Evolutionary conservation across 2,888 invertebrate species (phyloP).

Genomic region (Tromatobia lineatoria): DNA sequence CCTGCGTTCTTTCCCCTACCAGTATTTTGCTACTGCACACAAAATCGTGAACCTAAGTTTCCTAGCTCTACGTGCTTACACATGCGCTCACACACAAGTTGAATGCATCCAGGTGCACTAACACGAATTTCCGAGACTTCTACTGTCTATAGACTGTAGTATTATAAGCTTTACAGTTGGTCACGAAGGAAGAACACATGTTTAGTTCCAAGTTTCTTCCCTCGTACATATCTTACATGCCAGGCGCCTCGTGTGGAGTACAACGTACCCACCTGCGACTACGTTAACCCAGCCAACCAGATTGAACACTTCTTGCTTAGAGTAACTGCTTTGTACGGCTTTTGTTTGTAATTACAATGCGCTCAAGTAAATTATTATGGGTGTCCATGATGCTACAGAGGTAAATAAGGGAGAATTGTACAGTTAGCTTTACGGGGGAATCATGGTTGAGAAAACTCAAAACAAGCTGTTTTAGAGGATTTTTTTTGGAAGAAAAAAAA

Average conservation of each 20-base stretch:
- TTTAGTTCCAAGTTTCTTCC: constrained; percentile 40
- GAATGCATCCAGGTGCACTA: constrained; percentile 5
- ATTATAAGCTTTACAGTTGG: constrained; percentile 50
- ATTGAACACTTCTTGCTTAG: not conserved
- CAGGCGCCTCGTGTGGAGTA: constrained; percentile 10
- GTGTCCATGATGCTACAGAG: not conserved
- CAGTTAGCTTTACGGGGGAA: not conserved
- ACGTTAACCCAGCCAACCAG: not conserved
- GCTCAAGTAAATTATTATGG: not conserved
- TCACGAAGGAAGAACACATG: constrained; percentile 49
- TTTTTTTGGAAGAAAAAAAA: too few relatives aligned
- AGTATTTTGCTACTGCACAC: not conserved
- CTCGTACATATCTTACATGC: constrained; percentile 41
- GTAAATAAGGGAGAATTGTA: not conserved
- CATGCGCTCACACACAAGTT: not conserved
- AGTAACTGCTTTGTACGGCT: not conserved
- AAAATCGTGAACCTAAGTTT: constrained; percentile 7
- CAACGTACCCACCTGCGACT: constrained; percentile 7
- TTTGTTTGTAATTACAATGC: not conserved
- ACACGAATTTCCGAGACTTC: constrained; percentile 20
- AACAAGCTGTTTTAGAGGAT: too few relatives aligned
- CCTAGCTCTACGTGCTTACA: constrained; percentile 12
- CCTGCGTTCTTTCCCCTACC: not conserved
- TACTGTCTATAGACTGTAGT: constrained; percentile 24
- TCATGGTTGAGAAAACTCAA: too few relatives aligned